phyloP scores from a whole-genome alignment of 2,888 invertebrate genomes.

The Allophyes oxyacanthae region DNA sequence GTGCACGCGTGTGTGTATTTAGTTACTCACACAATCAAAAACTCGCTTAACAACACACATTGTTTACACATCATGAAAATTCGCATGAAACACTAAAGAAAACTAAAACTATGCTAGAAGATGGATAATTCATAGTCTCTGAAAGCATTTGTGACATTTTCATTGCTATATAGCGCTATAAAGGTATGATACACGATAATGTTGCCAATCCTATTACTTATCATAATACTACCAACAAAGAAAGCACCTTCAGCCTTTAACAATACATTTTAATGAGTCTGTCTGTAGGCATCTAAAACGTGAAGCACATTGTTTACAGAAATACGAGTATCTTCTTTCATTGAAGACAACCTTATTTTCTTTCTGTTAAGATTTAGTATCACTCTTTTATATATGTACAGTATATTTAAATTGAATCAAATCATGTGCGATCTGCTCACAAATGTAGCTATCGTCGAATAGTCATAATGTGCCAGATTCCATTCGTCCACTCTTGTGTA shows the following conservation, averaged over 20 bases:
- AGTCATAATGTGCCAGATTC: conserved; percentile 31
- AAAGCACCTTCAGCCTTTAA: conserved; percentile 40
- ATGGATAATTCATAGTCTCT: conserved; percentile 37
- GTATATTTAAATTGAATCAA: conserved; percentile 43
- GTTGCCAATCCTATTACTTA: conserved; percentile 45
- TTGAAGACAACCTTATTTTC: conserved; percentile 38
- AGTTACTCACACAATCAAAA: conserved; percentile 13
- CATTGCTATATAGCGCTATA: conserved; percentile 41
- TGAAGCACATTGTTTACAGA: conserved; percentile 26
- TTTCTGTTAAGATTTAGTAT: conserved; percentile 27
- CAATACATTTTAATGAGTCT: conserved; percentile 53
- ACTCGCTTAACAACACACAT: neutral
- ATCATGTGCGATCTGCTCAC: conserved; percentile 35
- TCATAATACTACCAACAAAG: conserved; percentile 41
- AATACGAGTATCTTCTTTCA: conserved; percentile 14
- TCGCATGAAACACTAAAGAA: conserved; percentile 31
- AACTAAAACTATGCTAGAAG: conserved; percentile 25
- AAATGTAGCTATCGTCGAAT: conserved; percentile 25
- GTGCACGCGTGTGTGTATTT: neutral
- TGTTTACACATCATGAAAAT: conserved; percentile 9
- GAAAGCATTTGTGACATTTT: conserved; percentile 37
- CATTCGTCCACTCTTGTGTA: conserved; percentile 33
- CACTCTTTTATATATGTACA: conserved; percentile 7
- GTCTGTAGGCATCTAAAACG: conserved; percentile 49
- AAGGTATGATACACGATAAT: conserved; percentile 48